Conservation (phyloP, 2,113 vertebrate genomes). For the Glaucidium brasilianum region DNA sequence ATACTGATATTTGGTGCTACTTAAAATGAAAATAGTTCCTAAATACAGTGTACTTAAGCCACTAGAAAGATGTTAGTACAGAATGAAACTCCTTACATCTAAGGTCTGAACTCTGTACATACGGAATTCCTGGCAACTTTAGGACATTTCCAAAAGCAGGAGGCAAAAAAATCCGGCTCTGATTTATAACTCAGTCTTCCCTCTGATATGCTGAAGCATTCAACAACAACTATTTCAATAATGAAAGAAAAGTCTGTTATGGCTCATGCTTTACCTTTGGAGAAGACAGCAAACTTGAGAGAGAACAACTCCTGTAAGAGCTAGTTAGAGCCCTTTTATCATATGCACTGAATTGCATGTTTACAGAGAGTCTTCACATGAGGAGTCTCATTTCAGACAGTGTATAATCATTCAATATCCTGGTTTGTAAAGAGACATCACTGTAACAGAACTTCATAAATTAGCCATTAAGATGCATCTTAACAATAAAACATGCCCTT, state of each 20-base stretch:
- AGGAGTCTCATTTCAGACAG: neutral
- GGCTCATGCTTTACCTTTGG: neutral
- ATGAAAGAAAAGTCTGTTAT: neutral
- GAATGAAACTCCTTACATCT: neutral
- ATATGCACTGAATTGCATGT: neutral
- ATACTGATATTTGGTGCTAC: neutral
- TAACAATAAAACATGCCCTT: neutral
- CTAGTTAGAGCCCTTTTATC: neutral
- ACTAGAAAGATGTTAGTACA: neutral
- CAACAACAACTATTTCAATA: neutral
- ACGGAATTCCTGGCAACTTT: neutral
- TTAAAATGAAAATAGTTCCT: conserved; percentile 4
- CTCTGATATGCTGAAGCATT: neutral
- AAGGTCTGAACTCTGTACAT: neutral
- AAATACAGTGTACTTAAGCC: neutral
- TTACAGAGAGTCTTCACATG: neutral
- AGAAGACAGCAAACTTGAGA: neutral
- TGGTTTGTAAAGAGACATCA: neutral
- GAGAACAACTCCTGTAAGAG: neutral
- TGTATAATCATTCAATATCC: neutral
- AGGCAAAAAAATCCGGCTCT: neutral
- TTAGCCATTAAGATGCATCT: neutral
- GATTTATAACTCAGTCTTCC: neutral
- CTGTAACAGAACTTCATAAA: neutral
- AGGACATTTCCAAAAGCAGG: neutral